A percentile compares a stretch with the other conserved stretches of the same genome.
Conservation (phyloP, 2,888 invertebrate species). For the Diarsia brunnea region DNA sequence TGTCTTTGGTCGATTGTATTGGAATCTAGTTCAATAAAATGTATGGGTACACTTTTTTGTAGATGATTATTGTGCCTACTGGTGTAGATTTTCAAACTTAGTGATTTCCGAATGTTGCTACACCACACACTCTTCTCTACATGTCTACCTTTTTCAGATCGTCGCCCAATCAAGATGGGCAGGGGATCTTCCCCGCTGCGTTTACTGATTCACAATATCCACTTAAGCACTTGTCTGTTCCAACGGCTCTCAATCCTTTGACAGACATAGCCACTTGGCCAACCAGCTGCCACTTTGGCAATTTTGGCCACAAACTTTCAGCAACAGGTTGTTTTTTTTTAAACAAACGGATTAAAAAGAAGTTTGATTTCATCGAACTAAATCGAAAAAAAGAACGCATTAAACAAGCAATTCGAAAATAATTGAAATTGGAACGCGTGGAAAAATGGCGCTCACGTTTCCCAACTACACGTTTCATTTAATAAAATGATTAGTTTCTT, state of each 20-base stretch:
- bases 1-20: slow-evolving; percentile 27
- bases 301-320: slow-evolving; percentile 33
- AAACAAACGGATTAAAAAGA: slow-evolving; percentile 43
- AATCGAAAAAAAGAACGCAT: slow-evolving; percentile 50
- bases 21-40: slow-evolving; percentile 21
- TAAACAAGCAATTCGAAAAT: slow-evolving; percentile 61
- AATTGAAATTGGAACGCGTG: slow-evolving; percentile 63
- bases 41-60: not conserved
- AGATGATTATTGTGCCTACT: not conserved
- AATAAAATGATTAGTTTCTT: slow-evolving; percentile 72
- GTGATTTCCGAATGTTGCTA: not conserved
- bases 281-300: slow-evolving; percentile 17
- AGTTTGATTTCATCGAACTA: slow-evolving; percentile 33
- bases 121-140: not conserved
- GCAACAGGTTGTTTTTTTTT: slow-evolving; percentile 40
- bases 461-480: slow-evolving; percentile 68
- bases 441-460: slow-evolving; percentile 66
- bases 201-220: slow-evolving; percentile 48
- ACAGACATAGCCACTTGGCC: slow-evolving; percentile 40
- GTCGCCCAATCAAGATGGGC: slow-evolving; percentile 31
- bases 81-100: not conserved
- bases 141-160: slow-evolving; percentile 10
- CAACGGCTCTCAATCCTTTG: slow-evolving; percentile 50
- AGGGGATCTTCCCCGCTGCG: slow-evolving; percentile 11
- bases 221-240: slow-evolving; percentile 42